These are phyloP conservation scores for Pseudomyrmex concolor DNA, from an alignment of 1,140 invertebrate species.

Conservation along the genomic window DNA sequence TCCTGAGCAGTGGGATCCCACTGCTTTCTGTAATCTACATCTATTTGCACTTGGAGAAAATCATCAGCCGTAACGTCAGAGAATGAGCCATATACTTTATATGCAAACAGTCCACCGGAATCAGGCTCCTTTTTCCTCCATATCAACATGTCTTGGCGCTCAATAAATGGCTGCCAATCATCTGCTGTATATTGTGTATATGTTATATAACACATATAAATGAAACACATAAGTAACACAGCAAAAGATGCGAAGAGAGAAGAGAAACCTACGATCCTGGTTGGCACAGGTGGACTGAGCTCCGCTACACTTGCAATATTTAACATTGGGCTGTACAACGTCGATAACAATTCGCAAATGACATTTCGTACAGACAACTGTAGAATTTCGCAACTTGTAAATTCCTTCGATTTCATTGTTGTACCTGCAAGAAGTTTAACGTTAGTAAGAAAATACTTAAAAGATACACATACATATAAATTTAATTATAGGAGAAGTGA, in stretches of 20 bases:
- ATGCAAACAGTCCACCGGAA: constrained; percentile 89
- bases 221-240: constrained; percentile 6
- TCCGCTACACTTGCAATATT: constrained; percentile 85
- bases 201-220: neutral
- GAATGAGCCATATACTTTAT: constrained; percentile 94
- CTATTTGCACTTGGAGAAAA: constrained; percentile 93
- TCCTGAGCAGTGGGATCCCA: constrained; percentile 93
- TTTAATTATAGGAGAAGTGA: neutral
- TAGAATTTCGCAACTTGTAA: constrained; percentile 85
- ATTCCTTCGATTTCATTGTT: constrained; percentile 85
- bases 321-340: constrained; percentile 82
- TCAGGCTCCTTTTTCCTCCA: constrained; percentile 91
- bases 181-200: constrained; percentile 78
- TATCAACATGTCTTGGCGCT: constrained; percentile 91
- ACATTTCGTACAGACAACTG: constrained; percentile 87
- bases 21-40: constrained; percentile 90
- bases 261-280: constrained; percentile 68
- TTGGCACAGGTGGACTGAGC: constrained; percentile 54
- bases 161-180: constrained; percentile 92
- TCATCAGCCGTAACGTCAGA: constrained; percentile 91
- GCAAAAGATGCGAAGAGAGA: neutral
- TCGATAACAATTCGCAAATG: constrained; percentile 87
- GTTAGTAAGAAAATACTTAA: neutral
- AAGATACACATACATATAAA: neutral
- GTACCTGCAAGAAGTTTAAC: constrained; percentile 76